A percentile compares a stretch with the other conserved stretches of the same genome.
Conservation (phyloP, 2,797 vertebrate genomes). For the Peromyscus nudipes region DNA sequence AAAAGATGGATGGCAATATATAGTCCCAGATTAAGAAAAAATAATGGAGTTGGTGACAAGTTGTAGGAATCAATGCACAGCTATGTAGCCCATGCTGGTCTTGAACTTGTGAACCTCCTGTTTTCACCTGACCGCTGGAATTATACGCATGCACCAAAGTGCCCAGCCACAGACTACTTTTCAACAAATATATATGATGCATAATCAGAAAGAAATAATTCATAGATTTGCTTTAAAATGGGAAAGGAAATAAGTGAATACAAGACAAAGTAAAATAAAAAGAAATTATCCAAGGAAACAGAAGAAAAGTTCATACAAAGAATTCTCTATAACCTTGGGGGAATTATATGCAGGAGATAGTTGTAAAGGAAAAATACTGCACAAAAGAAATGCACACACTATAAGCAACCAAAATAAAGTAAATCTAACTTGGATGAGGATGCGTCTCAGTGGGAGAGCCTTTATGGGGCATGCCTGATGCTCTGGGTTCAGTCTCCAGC, state of each 20-base stretch:
- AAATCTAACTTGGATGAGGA: neutral
- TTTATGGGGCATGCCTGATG: neutral
- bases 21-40: neutral
- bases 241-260: neutral
- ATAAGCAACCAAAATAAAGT: neutral
- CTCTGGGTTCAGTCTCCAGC: neutral
- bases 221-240: neutral
- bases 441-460: neutral
- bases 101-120: neutral
- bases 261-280: neutral
- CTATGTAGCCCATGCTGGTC: no score
- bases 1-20: neutral
- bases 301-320: neutral
- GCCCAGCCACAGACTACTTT: neutral
- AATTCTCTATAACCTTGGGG: neutral
- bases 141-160: neutral
- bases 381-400: neutral
- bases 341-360: neutral
- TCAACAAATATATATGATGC: neutral
- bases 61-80: neutral
- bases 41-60: neutral
- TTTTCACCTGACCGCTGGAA: neutral
- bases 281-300: neutral
- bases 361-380: constrained; percentile 10
- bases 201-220: neutral